Evolutionary conservation across 2,888 invertebrate species (phyloP).

Genomic region (Trilocha varians): DNA sequence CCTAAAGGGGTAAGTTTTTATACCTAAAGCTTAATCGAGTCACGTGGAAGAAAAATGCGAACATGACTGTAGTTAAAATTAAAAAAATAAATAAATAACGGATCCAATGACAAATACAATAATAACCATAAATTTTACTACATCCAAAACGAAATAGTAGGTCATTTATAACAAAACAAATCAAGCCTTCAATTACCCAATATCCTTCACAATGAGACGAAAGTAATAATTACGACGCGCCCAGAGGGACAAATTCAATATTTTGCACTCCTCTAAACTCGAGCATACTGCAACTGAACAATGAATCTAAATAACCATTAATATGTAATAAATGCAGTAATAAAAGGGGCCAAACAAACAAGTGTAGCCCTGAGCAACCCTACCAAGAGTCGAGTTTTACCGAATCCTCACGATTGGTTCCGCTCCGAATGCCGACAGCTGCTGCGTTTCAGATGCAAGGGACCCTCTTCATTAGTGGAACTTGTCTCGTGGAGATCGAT

Average conservation of each 20-base stretch:
- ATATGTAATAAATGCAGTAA: constrained; percentile 73
- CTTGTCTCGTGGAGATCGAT: constrained; percentile 70
- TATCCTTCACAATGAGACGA: constrained; percentile 39
- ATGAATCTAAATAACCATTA: constrained; percentile 74
- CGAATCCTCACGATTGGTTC: constrained; percentile 57
- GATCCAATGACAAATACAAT: neutral
- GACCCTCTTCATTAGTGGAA: constrained; percentile 68
- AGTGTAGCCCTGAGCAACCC: constrained; percentile 60
- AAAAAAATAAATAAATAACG: too few relatives aligned
- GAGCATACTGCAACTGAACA: constrained; percentile 69
- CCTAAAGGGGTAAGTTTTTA: too few relatives aligned
- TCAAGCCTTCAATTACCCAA: constrained; percentile 29
- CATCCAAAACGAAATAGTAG: neutral
- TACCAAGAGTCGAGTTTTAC: constrained; percentile 44
- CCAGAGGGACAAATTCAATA: constrained; percentile 51
- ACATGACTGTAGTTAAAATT: too few relatives aligned
- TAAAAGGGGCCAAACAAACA: constrained; percentile 70
- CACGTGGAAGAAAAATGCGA: too few relatives aligned
- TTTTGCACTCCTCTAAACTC: constrained; percentile 65
- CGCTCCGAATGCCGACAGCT: constrained; percentile 69
- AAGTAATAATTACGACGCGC: constrained; percentile 16
- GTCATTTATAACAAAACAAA: neutral
- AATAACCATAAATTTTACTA: neutral
- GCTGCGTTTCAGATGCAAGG: constrained; percentile 66
- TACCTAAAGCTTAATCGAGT: too few relatives aligned